These are phyloP conservation scores for Dolichotis patagonum DNA, from an alignment of 2,113 vertebrate genomes.

Conservation along the genomic window DNA sequence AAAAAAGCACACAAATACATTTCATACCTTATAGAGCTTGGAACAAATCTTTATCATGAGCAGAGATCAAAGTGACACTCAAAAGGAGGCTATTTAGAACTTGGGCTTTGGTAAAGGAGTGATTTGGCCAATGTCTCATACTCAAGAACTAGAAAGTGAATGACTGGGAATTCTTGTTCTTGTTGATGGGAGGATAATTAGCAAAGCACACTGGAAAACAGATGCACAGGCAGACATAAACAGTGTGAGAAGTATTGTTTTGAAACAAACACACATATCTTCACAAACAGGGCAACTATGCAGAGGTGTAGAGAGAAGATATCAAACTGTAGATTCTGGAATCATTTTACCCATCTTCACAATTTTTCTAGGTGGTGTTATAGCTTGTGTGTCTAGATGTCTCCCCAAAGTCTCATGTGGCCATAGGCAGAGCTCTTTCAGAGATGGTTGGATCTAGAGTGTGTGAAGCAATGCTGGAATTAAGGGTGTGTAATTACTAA, in stretches of 20 bases:
- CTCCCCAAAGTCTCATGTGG: background rate
- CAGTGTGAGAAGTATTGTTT: background rate
- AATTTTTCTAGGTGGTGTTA: background rate
- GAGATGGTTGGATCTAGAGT: background rate
- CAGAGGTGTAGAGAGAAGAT: background rate
- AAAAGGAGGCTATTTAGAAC: constrained; percentile 15
- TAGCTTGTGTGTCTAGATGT: background rate
- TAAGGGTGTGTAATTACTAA: no score
- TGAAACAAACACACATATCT: background rate
- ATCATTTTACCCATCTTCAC: background rate
- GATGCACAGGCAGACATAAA: background rate
- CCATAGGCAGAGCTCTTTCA: background rate
- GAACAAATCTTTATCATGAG: constrained; percentile 32
- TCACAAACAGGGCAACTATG: background rate
- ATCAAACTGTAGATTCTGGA: background rate
- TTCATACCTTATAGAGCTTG: background rate
- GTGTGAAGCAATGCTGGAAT: no score
- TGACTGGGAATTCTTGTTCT: background rate
- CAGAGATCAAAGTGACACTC: constrained; percentile 47
- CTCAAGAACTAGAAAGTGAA: background rate
- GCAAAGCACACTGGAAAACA: background rate
- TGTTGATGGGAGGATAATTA: background rate
- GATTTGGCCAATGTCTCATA: background rate
- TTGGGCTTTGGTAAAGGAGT: background rate
- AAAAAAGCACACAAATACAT: background rate